Conservation (phyloP, 2,113 vertebrate species). For the Semnornis frantzii region DNA sequence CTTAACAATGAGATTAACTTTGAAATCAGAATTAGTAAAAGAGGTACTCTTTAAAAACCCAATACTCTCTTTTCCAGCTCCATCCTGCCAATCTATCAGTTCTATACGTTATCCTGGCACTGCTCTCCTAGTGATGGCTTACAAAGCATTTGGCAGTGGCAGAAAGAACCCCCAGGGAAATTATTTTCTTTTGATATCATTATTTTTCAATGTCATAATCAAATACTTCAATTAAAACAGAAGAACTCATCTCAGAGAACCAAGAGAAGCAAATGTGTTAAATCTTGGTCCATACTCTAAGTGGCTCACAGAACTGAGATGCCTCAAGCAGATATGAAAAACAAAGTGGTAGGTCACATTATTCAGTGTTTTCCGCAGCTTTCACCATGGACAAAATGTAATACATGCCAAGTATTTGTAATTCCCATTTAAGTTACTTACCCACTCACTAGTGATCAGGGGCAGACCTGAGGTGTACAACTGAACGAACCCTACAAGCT, state of each 20-base stretch:
- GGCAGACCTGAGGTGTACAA: neutral
- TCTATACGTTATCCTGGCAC: neutral
- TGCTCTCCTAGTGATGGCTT: neutral
- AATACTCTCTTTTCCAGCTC: neutral
- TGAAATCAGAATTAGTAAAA: neutral
- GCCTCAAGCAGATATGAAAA: neutral
- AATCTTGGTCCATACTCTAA: neutral
- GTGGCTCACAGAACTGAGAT: neutral
- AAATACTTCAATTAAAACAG: constrained; percentile 6
- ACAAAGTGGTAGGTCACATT: neutral
- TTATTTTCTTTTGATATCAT: neutral
- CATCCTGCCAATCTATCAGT: neutral
- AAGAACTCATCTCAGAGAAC: neutral
- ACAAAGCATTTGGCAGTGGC: neutral
- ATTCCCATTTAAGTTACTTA: neutral
- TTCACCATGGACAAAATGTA: neutral
- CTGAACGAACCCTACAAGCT: neutral
- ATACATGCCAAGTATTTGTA: neutral
- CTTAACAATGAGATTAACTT: neutral
- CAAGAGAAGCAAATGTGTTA: neutral
- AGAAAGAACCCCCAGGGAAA: neutral
- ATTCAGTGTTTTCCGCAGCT: neutral
- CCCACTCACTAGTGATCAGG: neutral
- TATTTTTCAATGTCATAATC: constrained; percentile 9
- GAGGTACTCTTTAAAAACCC: neutral